Conservation (phyloP, 2,113 vertebrate species). For the Fulmarus glacialis region DNA sequence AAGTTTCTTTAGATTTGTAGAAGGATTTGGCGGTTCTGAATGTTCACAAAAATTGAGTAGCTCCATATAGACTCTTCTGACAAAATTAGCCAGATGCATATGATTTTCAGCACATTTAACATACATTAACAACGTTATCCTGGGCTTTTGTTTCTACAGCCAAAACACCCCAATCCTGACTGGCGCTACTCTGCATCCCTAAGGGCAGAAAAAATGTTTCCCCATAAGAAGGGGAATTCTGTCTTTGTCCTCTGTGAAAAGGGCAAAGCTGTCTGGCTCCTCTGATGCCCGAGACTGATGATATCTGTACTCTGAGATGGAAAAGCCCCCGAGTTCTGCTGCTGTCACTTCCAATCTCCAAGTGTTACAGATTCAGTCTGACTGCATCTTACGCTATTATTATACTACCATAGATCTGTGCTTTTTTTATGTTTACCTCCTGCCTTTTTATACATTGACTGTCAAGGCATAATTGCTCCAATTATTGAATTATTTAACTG, state of each 20-base stretch:
- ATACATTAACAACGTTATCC: constrained; percentile 39
- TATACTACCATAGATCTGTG: not conserved
- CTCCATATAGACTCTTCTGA: not conserved
- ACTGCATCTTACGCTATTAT: not conserved
- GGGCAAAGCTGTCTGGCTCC: not conserved
- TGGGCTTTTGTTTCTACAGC: constrained; percentile 84
- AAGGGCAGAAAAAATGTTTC: constrained; percentile 87
- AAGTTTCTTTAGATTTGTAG: not conserved
- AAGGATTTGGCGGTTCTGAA: not conserved
- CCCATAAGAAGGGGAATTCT: not conserved
- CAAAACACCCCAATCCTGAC: constrained; percentile 88
- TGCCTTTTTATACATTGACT: not conserved
- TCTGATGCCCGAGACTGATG: not conserved
- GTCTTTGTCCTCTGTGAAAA: not conserved
- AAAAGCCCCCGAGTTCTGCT: constrained; percentile 9
- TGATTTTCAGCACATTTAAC: not conserved
- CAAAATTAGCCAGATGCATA: not conserved
- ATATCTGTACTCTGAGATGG: not conserved
- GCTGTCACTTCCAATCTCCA: not conserved
- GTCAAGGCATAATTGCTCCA: not conserved
- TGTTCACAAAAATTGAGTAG: not conserved
- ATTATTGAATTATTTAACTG: constrained; percentile 29
- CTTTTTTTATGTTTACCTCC: not conserved
- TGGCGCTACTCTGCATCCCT: constrained; percentile 98
- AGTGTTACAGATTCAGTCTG: not conserved